Evolutionary conservation across 2,888 invertebrate species (phyloP).

Genomic region (Liodrosophila aerea): DNA sequence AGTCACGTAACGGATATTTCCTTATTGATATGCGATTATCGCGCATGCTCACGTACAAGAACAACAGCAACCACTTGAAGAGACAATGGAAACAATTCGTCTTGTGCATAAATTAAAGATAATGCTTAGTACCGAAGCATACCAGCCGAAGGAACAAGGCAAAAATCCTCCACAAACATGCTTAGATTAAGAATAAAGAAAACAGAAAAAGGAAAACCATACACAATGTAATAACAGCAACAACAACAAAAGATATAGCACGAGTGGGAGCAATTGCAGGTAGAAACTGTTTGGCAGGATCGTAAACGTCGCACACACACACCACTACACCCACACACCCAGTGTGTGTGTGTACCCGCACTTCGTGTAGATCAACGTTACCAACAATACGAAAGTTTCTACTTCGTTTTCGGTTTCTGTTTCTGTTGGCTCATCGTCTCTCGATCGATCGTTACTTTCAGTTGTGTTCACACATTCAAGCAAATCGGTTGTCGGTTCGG

Average conservation of each 20-base stretch:
- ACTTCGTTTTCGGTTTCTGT: conserved; percentile 22
- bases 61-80: conserved; percentile 28
- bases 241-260: conserved; percentile 11
- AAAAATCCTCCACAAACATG: conserved; percentile 56
- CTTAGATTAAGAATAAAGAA: conserved; percentile 66
- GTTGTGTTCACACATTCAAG: conserved; percentile 74
- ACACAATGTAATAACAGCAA: conserved; percentile 20
- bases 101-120: conserved; percentile 70
- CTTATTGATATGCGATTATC: conserved; percentile 81
- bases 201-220: conserved; percentile 32
- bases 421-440: conserved; percentile 21
- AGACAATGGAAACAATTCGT: conserved; percentile 72
- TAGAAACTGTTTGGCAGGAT: conserved; percentile 47
- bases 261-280: conserved; percentile 49
- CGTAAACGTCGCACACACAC: conserved; percentile 26
- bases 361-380: not conserved
- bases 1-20: conserved; percentile 82
- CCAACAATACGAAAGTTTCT: conserved; percentile 19
- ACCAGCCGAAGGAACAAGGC: conserved; percentile 45
- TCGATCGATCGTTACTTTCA: conserved; percentile 73
- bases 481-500: conserved; percentile 63
- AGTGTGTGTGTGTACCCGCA: no score
- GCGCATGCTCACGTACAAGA: conserved; percentile 72
- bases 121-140: no score
- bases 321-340: conserved; percentile 6